Conservation (phyloP, 2,888 invertebrate genomes). For the Taphrorychus bicolor region DNA sequence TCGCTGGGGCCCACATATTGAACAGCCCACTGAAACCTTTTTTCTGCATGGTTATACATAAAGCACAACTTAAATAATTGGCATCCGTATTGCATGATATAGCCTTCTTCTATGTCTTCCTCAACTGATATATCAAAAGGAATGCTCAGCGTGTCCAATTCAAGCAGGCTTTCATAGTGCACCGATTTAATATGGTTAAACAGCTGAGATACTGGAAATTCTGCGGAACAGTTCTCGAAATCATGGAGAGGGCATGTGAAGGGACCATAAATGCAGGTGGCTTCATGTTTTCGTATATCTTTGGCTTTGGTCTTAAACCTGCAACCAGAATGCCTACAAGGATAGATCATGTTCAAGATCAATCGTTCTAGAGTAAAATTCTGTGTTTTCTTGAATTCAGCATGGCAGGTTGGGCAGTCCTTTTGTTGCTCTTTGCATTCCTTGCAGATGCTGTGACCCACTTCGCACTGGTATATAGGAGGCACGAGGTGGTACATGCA, state of each 20-base stretch:
- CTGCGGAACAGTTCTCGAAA: conserved; percentile 38
- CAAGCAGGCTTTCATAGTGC: conserved; percentile 51
- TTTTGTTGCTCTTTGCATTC: conserved; percentile 46
- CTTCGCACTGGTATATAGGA: conserved; percentile 53
- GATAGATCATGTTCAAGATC: conserved; percentile 49
- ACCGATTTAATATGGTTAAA: conserved; percentile 65
- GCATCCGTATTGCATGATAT: conserved; percentile 45
- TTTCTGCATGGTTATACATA: conserved; percentile 31
- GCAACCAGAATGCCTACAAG: conserved; percentile 52
- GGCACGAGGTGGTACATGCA: conserved; percentile 55
- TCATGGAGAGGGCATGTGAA: conserved; percentile 46
- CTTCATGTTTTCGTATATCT: conserved; percentile 46
- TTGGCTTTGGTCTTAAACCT: conserved; percentile 43
- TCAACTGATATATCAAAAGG: conserved; percentile 41
- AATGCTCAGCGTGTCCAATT: conserved; percentile 44
- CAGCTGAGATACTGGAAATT: conserved; percentile 34
- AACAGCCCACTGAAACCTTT: conserved; percentile 48
- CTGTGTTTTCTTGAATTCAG: conserved; percentile 47
- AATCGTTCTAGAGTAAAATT: conserved; percentile 54
- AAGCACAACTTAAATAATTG: conserved; percentile 51
- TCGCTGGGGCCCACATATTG: conserved; percentile 51
- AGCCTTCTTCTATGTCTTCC: conserved; percentile 44
- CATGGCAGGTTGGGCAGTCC: conserved; percentile 52
- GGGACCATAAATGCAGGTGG: conserved; percentile 42
- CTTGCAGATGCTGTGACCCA: conserved; percentile 52